Conservation (phyloP, 2,113 vertebrate species). For the Murina feae region DNA sequence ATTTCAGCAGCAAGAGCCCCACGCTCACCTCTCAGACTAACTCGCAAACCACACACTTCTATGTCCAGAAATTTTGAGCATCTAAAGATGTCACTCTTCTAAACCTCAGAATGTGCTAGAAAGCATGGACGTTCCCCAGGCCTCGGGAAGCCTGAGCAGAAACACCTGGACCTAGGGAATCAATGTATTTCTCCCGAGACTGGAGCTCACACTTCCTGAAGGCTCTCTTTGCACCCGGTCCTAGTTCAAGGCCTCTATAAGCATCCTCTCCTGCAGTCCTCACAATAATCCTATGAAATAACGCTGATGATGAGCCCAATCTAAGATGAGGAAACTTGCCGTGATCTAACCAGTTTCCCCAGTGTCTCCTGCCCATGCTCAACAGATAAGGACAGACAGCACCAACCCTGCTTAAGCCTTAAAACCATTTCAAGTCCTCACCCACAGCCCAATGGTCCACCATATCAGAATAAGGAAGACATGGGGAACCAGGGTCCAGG, state of each 20-base stretch:
- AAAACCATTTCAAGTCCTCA: background rate
- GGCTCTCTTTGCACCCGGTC: background rate
- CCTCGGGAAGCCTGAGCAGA: background rate
- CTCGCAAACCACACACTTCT: conserved; percentile 22
- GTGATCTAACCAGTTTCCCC: background rate
- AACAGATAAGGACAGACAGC: background rate
- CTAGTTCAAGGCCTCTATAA: background rate
- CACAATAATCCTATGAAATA: background rate
- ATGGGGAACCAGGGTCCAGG: background rate
- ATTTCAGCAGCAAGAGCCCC: background rate
- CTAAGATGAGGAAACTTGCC: background rate
- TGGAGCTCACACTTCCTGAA: background rate
- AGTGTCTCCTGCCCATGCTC: background rate
- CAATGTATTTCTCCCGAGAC: background rate
- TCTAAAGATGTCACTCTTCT: conserved; percentile 33
- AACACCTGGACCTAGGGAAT: background rate
- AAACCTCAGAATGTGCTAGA: conserved; percentile 8
- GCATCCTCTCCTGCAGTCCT: background rate
- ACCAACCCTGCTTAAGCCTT: background rate
- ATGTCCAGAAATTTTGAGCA: conserved; percentile 41
- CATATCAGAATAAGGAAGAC: background rate
- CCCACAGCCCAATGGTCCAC: accelerated
- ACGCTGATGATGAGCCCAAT: background rate
- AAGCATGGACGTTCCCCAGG: background rate
- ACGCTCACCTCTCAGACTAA: background rate